Evolutionary conservation across 1,140 invertebrate species (phyloP), one percentile per base, ranked within the genome.

Genomic region (Listronotus oregonensis): DNA sequence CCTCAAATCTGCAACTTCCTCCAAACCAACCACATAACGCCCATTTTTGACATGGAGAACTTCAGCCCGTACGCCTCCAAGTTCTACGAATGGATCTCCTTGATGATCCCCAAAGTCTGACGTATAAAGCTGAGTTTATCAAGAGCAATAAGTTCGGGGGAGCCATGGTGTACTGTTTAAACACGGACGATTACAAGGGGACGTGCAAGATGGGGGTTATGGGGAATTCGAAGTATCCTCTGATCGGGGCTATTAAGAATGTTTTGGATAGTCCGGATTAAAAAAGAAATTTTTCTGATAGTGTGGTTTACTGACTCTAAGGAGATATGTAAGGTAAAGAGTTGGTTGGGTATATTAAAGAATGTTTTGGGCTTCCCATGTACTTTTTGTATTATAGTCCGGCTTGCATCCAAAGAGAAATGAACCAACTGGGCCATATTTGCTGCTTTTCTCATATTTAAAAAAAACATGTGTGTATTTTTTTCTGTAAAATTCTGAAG

Each of bases 21-120:
- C 7, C 68, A 75, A 4, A 75, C 75, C 0, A 80, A 80, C 64
- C 79, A 82, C 10, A 82, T 85, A 0, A 73, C 71, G 9, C 77
- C 81, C 6, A 78, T 84, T 12, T 90, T 87, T 73, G 89, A 94
- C 69, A 73, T 83, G 8, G 83, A 89, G 18, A 87, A 87, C 17
- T 82, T 83, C 67, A 92, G 92, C 14, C 93, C 94, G 2, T 97
- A 94, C 80, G 82, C 90, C 5, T 89, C 87, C 58, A 85, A 84
- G 49, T 80, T 83, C 37, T 80, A 81, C 6, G 90, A 96, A 75
- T 98, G 95, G 95, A 86, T 96, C 47, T 94, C 94, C 0, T 89
- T 77, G 95, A 97, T 67, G 86, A 94, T 76, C 78, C 82, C 5
- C 75, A 82, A 37, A 97, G 93, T 79, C 80, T 93, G 0, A 81